Conservation (phyloP, 2,888 invertebrate genomes). For the Trichogramma dendrolimi region DNA sequence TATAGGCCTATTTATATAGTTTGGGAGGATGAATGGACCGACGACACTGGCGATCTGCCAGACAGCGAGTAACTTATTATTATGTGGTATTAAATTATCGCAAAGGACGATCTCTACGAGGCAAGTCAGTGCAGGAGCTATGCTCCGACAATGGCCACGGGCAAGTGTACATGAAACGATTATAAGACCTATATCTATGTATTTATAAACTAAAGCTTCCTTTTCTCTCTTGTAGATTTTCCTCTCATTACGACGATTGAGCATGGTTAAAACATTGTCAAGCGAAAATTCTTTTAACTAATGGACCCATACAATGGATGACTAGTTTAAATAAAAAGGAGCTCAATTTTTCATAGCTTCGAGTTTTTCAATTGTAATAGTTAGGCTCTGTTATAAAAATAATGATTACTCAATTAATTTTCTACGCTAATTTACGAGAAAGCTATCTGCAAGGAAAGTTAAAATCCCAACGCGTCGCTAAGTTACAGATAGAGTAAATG, state of each 20-base stretch:
- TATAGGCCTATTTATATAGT: too few species aligned
- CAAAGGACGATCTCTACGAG: too few species aligned
- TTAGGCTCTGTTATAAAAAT: too few species aligned
- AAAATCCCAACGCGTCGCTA: too few species aligned
- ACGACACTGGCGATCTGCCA: constrained; percentile 47
- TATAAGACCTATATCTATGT: constrained; percentile 30
- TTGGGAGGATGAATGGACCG: constrained; percentile 44
- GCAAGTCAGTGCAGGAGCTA: constrained; percentile 40
- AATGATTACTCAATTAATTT: too few species aligned
- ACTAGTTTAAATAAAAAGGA: neutral
- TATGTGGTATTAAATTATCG: constrained; percentile 53
- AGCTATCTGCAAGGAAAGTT: too few species aligned
- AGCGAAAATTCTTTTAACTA: constrained; percentile 11
- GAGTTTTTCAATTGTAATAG: neutral
- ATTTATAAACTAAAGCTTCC: neutral
- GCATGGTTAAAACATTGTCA: constrained; percentile 4
- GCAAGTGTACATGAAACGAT: constrained; percentile 52
- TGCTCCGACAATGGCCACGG: constrained; percentile 48
- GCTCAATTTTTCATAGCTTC: neutral
- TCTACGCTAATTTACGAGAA: too few species aligned
- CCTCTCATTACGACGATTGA: constrained; percentile 8
- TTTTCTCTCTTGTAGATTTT: constrained; percentile 5
- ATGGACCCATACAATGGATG: neutral
- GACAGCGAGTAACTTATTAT: constrained; percentile 52
- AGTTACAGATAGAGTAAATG: constrained; percentile 1